Evolutionary conservation across 2,797 vertebrate genomes (phyloP).

Genomic region (Urosaurus nigricauda): DNA sequence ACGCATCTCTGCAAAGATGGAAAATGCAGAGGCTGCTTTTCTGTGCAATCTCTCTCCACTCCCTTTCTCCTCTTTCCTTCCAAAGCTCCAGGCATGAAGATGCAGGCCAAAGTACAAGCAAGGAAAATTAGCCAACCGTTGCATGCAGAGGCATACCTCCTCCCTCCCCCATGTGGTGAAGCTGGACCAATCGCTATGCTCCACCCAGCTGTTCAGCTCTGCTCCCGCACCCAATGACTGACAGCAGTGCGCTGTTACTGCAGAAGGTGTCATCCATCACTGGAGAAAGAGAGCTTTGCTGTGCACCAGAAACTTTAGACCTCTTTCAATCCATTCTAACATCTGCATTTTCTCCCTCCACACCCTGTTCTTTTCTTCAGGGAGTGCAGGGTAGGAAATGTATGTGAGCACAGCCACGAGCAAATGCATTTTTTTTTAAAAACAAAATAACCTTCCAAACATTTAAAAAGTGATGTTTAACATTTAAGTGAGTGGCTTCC

Average conservation of each 20-base stretch:
- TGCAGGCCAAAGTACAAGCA: slow-evolving; percentile 76
- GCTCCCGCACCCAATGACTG: slow-evolving; percentile 67
- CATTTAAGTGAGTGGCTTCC: no score
- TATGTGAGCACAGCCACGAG: neutral
- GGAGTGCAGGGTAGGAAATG: neutral
- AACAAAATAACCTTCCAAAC: neutral
- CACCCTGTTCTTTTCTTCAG: neutral
- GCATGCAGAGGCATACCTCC: slow-evolving; percentile 58
- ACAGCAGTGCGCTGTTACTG: slow-evolving; percentile 67
- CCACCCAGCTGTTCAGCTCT: slow-evolving; percentile 65
- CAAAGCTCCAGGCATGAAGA: slow-evolving; percentile 66
- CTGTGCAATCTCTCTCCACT: slow-evolving; percentile 64
- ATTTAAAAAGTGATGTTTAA: neutral
- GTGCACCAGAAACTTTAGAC: slow-evolving; percentile 49
- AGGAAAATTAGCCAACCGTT: slow-evolving; percentile 72
- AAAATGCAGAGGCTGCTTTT: slow-evolving; percentile 64
- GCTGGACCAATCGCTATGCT: slow-evolving; percentile 58
- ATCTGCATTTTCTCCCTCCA: slow-evolving; percentile 9
- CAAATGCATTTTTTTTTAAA: no score
- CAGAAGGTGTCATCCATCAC: slow-evolving; percentile 75
- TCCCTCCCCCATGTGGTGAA: slow-evolving; percentile 48
- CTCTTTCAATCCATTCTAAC: slow-evolving; percentile 10
- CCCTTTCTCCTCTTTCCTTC: slow-evolving; percentile 35
- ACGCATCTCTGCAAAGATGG: slow-evolving; percentile 39
- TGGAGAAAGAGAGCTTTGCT: slow-evolving; percentile 56